phyloP scores from a whole-genome alignment of 30 jellyfish, hydroid and myxozoan genomes.

The Cassiopea andromeda region DNA sequence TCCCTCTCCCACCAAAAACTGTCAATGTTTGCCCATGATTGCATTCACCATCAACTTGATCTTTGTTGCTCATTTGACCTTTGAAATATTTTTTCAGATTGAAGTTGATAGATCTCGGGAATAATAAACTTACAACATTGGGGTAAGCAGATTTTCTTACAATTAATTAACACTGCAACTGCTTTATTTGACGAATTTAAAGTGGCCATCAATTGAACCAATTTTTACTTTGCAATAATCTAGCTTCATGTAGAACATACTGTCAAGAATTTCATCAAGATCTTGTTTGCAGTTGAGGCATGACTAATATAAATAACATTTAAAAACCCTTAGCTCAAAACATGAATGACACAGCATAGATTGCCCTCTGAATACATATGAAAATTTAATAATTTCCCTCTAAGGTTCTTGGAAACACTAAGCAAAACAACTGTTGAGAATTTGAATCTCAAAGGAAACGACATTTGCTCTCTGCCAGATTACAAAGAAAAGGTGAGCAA shows the following conservation, averaged over 20 bases:
- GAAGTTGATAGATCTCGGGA: constrained; percentile 75
- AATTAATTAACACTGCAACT: background rate
- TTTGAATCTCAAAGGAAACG: constrained; percentile 80
- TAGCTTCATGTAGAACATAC: too few species aligned
- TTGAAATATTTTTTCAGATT: constrained; percentile 25
- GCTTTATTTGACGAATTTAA: background rate
- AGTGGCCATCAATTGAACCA: too few species aligned
- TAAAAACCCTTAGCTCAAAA: background rate
- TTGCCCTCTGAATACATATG: background rate
- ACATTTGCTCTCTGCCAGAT: constrained; percentile 47
- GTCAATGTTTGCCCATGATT: too few species aligned
- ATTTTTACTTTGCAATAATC: too few species aligned
- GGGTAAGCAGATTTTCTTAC: constrained; percentile 23
- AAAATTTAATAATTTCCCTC: background rate
- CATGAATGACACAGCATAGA: background rate
- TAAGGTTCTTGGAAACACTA: constrained; percentile 60
- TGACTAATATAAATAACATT: too few species aligned
- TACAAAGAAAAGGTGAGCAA: constrained; percentile 64
- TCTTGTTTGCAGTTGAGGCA: too few species aligned
- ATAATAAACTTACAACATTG: constrained; percentile 35
- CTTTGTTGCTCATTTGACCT: background rate
- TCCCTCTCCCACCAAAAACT: too few species aligned
- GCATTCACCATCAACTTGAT: too few species aligned
- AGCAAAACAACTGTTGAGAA: constrained; percentile 62
- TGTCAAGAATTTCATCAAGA: too few species aligned